Evolutionary conservation across 2,797 vertebrate species (phyloP).

Genomic region (Phaenicophaeus curvirostris): DNA sequence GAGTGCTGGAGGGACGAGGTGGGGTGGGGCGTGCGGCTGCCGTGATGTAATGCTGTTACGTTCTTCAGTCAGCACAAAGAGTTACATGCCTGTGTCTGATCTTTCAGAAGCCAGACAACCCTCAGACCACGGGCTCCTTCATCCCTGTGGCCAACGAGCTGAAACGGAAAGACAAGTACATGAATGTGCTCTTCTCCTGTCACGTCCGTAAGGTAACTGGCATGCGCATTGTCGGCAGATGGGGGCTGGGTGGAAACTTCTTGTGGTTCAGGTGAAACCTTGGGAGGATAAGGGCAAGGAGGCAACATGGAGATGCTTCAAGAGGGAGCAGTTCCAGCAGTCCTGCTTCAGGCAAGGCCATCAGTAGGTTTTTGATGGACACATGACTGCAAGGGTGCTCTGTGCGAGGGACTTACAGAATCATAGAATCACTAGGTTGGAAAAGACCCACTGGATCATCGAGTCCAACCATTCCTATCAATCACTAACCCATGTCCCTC

Average conservation of each 20-base stretch:
- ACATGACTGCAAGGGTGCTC: fast-evolving
- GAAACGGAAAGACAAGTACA: conserved; percentile 97
- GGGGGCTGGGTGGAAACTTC: neutral
- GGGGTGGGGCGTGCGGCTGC: fast-evolving
- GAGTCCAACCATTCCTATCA: no score
- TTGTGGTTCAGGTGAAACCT: fast-evolving
- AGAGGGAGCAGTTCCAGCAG: neutral
- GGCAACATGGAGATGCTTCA: neutral
- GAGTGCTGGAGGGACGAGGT: neutral
- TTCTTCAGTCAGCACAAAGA: neutral
- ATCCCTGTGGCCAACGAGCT: conserved; percentile 89
- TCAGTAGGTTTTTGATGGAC: neutral
- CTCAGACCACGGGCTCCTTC: conserved; percentile 85
- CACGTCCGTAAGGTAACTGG: conserved; percentile 92
- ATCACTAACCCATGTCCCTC: no score
- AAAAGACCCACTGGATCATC: no score
- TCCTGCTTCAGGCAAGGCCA: no score
- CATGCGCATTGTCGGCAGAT: neutral
- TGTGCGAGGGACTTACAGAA: neutral
- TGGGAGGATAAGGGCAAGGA: neutral
- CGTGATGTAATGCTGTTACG: neutral
- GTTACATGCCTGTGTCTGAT: neutral
- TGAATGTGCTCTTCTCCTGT: conserved; percentile 94
- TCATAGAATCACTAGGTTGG: no score
- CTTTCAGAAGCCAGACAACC: conserved; percentile 87